Evolutionary conservation across 1,140 invertebrate species (phyloP), one percentile per base, ranked within the genome.

Genomic region (Drosophila virilis): DNA sequence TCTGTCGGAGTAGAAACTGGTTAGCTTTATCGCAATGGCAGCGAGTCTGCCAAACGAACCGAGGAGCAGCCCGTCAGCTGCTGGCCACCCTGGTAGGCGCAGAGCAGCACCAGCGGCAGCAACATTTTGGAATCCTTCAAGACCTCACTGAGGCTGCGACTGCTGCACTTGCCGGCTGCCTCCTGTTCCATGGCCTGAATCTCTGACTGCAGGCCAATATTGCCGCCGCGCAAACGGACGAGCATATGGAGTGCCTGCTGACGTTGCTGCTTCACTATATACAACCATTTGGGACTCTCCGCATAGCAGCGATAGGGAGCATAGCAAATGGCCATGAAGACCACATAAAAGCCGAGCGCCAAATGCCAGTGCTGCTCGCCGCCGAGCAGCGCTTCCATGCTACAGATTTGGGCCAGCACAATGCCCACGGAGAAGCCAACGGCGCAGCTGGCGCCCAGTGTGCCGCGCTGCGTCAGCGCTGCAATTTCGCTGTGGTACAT

Each of bases 401-500:
- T 91, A 6, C 71, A 79, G 60, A 97, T 93, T 93, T 98, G 97
- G 1, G 95, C 95, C 8, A 97, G 73, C 9, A 98, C 91, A 10
- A 98, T 96, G 9, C 97, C 97, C 45, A 95, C 94, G n/a, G 96
- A 97, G 48, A 98, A 94, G 37, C 97, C 97, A 61, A 98, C 93
- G 67, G 97, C 96, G 89, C 96, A 97, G 7, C 97, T 92, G 0
- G 96, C 96, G 15, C 97, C 97, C 84, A 97, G 94, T 0, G 96
- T 94, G 9, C 97, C 97, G 48, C 96, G 93, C 37, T 97, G 93
- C 33, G 93, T 93, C 8, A 95, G 67, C 1, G 97, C 96, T 0
- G 97, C 94, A 70, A 98, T 93, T 93, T 98, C 97, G 3, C 95
- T 95, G 78, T 98, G 93, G 89, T 97, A 98, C 95, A 98, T 96